phyloP scores from a whole-genome alignment of 2,888 invertebrate species.

The Drepanosiphum platanoidis region DNA sequence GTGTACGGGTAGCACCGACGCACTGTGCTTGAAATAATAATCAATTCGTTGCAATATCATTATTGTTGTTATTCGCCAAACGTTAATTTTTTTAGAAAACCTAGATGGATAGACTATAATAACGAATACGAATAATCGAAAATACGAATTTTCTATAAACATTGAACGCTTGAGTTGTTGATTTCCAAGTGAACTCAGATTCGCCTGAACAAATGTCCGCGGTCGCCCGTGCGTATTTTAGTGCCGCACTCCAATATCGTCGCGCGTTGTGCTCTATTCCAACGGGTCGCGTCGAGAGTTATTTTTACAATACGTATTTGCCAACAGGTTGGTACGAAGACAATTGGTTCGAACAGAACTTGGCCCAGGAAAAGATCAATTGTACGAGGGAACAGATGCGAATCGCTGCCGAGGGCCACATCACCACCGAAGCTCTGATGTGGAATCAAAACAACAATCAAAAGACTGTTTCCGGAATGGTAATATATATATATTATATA shows the following conservation, averaged over 20 bases:
- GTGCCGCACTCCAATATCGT: background rate
- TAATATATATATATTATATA: too few species aligned
- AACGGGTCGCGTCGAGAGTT: background rate
- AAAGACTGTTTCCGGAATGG: constrained; percentile 94
- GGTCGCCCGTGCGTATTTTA: background rate
- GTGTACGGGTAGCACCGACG: too few species aligned
- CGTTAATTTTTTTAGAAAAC: too few species aligned
- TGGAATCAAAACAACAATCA: constrained; percentile 93
- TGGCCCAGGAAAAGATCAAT: constrained; percentile 86
- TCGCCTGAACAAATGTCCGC: too few species aligned
- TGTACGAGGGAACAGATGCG: constrained; percentile 95
- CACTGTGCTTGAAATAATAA: too few species aligned
- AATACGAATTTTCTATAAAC: too few species aligned
- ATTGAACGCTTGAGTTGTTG: too few species aligned
- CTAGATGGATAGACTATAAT: too few species aligned
- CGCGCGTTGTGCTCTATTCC: background rate
- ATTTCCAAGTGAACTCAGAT: too few species aligned
- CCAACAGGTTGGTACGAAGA: constrained; percentile 99
- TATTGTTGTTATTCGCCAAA: too few species aligned
- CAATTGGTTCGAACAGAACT: constrained; percentile 94
- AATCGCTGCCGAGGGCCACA: constrained; percentile 93
- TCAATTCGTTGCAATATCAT: too few species aligned
- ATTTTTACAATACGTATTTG: background rate
- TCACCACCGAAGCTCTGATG: constrained; percentile 98
- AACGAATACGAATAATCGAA: too few species aligned